Evolutionary conservation across 2,113 vertebrate species (phyloP), one percentile per base, ranked within the genome.

Genomic region (Tachycineta bicolor): DNA sequence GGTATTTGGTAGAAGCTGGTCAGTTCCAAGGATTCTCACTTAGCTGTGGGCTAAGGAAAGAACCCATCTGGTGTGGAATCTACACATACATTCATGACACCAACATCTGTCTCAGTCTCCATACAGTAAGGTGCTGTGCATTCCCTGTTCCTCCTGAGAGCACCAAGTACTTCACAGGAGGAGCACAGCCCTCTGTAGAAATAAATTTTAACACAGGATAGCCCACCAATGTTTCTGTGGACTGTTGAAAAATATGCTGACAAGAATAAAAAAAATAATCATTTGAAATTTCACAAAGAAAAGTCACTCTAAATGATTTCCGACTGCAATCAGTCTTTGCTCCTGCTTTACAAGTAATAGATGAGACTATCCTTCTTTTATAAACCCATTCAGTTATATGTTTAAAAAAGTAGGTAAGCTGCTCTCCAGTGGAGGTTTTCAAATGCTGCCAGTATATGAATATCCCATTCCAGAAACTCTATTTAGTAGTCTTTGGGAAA

Each of bases 231-330:
- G 46, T 21, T 89, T 83, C 58, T 92, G 85, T 83, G 73, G 90
- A 90, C 56, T 87, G 73, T 3, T 87, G 71, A 92, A 95, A 95
- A 94, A 83, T 49, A 96, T 9, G 49, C 49, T 93, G 85, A 68
- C 79, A 75, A 95, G 49, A 93, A 89, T 74, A 37, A 37, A 77
- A 55, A 87, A 91, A 75, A 41, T 9, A 80, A 37, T 39, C 1
- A 52, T 89, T 75, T 24, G 19, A 52, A 86, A 93, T 84, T 68
- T 89, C 65, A 89, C 80, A 95, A 65, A 83, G 56, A 83, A 90
- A 94, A 89, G 31, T 20, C 60, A 83, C 31, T 81, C 79, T 81
- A 94, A 95, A 94, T 94, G 28, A 78, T 68, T 96, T 92, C 83
- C 85, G 89, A 92, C n/a, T 81, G 76, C 56, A 89, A 2, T 81